Conservation (phyloP, 2,888 invertebrate genomes). For the Notodonta dromedarius region DNA sequence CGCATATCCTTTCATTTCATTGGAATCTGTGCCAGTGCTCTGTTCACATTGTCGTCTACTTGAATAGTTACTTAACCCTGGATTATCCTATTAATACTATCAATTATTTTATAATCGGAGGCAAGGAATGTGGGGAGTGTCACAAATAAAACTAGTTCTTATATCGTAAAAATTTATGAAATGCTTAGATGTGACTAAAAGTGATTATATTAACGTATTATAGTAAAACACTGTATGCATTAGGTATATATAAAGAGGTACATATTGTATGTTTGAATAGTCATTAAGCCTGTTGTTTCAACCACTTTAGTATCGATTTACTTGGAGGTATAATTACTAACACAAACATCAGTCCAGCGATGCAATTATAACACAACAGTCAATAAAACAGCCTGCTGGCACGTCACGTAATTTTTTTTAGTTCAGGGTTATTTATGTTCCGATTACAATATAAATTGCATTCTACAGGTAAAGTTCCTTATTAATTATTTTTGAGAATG, state of each 20-base stretch:
- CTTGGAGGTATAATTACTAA: background rate
- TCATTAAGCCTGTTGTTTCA: background rate
- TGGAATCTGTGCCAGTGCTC: slow-evolving; percentile 65
- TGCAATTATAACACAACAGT: background rate
- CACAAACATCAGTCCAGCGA: background rate
- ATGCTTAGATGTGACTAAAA: no score
- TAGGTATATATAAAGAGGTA: no score
- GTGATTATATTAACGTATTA: no score
- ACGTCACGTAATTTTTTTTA: background rate
- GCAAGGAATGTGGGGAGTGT: no score
- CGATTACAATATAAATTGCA: background rate
- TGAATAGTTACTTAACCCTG: slow-evolving; percentile 30
- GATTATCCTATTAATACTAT: no score
- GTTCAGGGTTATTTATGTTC: slow-evolving; percentile 1
- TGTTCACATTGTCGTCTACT: slow-evolving; percentile 50
- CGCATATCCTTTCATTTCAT: slow-evolving; percentile 79
- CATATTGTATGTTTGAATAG: no score
- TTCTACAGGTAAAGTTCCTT: background rate
- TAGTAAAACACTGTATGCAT: no score
- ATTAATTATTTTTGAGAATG: background rate
- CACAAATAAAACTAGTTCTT: no score
- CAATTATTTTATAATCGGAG: no score
- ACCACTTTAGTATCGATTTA: background rate
- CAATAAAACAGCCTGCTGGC: background rate
- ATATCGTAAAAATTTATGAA: no score